Percentiles rank a stretch among this genome's conserved stretches.
phyloP scores from a whole-genome alignment of 2,797 vertebrate species.

The Meriones psammophilus region DNA sequence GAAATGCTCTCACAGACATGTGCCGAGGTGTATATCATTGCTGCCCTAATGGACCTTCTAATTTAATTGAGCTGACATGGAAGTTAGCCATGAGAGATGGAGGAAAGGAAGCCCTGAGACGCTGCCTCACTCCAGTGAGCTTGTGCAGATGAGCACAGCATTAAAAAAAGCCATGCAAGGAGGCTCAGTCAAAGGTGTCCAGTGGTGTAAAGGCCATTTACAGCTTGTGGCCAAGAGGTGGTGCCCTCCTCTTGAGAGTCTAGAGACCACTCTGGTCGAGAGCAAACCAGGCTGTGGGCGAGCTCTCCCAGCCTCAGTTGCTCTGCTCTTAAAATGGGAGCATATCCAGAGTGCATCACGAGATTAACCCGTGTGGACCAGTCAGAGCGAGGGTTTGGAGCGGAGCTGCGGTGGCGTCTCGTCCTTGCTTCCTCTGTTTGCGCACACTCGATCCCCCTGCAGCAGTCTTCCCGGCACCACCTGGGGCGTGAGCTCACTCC shows the following conservation, averaged over 20 bases:
- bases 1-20: not conserved
- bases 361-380: not conserved
- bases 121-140: not conserved
- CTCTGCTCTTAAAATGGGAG: conserved; percentile 4
- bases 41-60: not conserved
- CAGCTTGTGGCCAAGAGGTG: not conserved
- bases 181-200: not conserved
- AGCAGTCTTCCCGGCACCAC: not conserved
- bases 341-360: not conserved
- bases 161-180: not conserved
- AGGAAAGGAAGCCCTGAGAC: not conserved
- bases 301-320: conserved; percentile 23
- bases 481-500: conserved; percentile 67
- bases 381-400: not conserved
- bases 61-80: not conserved
- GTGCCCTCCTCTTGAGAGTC: no score
- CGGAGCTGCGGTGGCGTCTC: not conserved
- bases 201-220: not conserved
- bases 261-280: not conserved
- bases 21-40: not conserved
- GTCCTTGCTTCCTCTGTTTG: conserved; percentile 42
- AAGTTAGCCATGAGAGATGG: not conserved
- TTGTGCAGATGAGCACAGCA: not conserved
- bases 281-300: not conserved
- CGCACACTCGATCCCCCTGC: not conserved